A percentile compares a stretch with the other conserved stretches of the same genome.
Conservation (phyloP, 1,140 invertebrate genomes). For the Latrodectus geometricus region DNA sequence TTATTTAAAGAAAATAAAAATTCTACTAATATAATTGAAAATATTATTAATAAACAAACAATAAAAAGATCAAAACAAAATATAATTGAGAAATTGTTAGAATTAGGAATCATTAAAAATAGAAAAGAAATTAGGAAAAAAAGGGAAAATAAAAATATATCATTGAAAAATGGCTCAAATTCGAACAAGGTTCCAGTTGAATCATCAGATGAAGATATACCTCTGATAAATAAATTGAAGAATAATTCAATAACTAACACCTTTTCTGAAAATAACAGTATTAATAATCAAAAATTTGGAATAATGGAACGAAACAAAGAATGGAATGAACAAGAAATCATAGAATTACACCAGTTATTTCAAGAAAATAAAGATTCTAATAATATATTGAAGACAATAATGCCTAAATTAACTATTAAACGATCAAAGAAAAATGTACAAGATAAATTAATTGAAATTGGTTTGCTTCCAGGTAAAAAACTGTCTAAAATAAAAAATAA, state of each 20-base stretch:
- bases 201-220: background rate
- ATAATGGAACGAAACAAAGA: slow-evolving; percentile 4
- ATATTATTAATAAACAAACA: slow-evolving; percentile 66
- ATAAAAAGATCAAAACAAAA: slow-evolving; percentile 66
- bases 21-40: slow-evolving; percentile 66
- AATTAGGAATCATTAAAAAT: slow-evolving; percentile 67
- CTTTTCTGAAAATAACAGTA: background rate
- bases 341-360: slow-evolving; percentile 35
- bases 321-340: slow-evolving; percentile 57
- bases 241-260: background rate
- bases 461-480: too few species aligned
- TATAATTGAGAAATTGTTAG: slow-evolving; percentile 68
- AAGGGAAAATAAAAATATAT: slow-evolving; percentile 6
- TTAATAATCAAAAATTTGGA: background rate
- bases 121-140: slow-evolving; percentile 67
- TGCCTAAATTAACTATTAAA: slow-evolving; percentile 65
- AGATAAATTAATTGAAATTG: slow-evolving; percentile 67
- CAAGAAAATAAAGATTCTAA: slow-evolving; percentile 45
- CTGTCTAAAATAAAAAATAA: too few species aligned
- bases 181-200: background rate
- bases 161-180: background rate
- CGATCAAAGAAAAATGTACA: slow-evolving; percentile 66
- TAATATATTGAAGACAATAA: slow-evolving; percentile 68
- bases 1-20: slow-evolving; percentile 30
- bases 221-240: background rate